These are phyloP conservation scores for Aporrectodea caliginosa DNA, from an alignment of 1,140 invertebrate species.

Conservation along the genomic window DNA sequence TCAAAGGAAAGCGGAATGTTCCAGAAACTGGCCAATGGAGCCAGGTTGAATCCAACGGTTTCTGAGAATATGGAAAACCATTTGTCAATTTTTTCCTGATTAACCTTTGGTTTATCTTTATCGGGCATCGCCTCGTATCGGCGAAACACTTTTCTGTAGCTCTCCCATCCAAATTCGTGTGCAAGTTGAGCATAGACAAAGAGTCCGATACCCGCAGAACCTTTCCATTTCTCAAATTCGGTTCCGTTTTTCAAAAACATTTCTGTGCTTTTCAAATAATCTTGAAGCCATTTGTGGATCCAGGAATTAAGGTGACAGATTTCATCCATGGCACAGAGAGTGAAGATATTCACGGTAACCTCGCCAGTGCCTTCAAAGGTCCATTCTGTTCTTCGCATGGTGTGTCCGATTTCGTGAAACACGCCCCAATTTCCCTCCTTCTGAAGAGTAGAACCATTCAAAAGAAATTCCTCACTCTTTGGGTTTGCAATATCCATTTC, in stretches of 20 bases:
- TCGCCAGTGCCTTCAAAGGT: constrained; percentile 38
- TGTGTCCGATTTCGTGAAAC: constrained; percentile 42
- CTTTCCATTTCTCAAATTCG: constrained; percentile 28
- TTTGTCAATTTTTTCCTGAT: constrained; percentile 34
- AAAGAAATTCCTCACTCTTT: constrained; percentile 30
- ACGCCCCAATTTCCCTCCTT: constrained; percentile 37
- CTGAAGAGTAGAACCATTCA: constrained; percentile 23
- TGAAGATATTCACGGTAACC: constrained; percentile 41
- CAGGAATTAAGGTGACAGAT: constrained; percentile 32
- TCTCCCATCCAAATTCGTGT: constrained; percentile 34
- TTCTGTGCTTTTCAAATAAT: constrained; percentile 16
- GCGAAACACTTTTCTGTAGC: constrained; percentile 33
- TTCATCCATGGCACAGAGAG: constrained; percentile 37
- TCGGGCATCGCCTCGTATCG: constrained; percentile 25
- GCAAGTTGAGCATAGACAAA: constrained; percentile 34
- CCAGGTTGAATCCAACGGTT: background rate
- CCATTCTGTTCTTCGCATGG: constrained; percentile 37
- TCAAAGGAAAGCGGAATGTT: constrained; percentile 7
- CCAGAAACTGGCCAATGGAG: background rate
- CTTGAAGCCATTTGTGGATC: constrained; percentile 36
- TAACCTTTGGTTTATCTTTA: constrained; percentile 19
- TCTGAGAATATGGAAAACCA: constrained; percentile 31
- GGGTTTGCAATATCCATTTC: constrained; percentile 37
- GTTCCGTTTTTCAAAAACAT: constrained; percentile 36
- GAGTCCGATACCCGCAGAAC: constrained; percentile 30